Conservation (phyloP, 2,113 vertebrate genomes). For the Bujurquina vittata region DNA sequence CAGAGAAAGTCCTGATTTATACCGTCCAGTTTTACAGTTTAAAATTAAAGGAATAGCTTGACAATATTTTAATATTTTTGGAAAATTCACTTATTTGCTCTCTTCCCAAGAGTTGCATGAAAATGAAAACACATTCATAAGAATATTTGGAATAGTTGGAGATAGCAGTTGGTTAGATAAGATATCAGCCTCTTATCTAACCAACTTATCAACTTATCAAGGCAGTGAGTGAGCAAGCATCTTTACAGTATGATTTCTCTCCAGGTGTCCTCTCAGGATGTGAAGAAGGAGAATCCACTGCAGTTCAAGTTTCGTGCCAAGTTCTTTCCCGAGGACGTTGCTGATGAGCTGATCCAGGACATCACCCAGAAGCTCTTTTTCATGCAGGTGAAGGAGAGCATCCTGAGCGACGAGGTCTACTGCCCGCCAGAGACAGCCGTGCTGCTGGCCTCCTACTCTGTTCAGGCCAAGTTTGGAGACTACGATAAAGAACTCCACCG, state of each 20-base stretch:
- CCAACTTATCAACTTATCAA: background rate
- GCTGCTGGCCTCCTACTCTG: constrained; percentile 93
- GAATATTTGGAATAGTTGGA: background rate
- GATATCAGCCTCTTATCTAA: background rate
- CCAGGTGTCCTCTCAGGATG: constrained; percentile 92
- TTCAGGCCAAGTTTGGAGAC: constrained; percentile 97
- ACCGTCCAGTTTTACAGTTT: background rate
- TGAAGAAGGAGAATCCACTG: constrained; percentile 92
- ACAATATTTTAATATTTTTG: background rate
- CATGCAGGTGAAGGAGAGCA: constrained; percentile 93
- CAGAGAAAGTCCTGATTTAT: background rate
- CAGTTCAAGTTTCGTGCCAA: constrained; percentile 96
- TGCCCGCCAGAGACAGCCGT: constrained; percentile 96
- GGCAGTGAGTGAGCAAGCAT: background rate
- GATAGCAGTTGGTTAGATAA: background rate
- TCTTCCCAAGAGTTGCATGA: background rate
- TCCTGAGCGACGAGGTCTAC: constrained; percentile 93
- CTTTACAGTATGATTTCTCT: background rate
- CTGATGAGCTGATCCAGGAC: constrained; percentile 95
- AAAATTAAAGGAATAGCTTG: background rate
- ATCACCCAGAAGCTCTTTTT: constrained; percentile 98
- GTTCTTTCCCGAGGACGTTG: constrained; percentile 94
- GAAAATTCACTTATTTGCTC: background rate
- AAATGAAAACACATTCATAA: background rate
- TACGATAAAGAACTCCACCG: constrained; percentile 88